A percentile compares a stretch with the other conserved stretches of the same genome.
These are phyloP conservation scores for Onychomys leucogaster DNA, from an alignment of 2,797 vertebrate species.

Conservation along the genomic window DNA sequence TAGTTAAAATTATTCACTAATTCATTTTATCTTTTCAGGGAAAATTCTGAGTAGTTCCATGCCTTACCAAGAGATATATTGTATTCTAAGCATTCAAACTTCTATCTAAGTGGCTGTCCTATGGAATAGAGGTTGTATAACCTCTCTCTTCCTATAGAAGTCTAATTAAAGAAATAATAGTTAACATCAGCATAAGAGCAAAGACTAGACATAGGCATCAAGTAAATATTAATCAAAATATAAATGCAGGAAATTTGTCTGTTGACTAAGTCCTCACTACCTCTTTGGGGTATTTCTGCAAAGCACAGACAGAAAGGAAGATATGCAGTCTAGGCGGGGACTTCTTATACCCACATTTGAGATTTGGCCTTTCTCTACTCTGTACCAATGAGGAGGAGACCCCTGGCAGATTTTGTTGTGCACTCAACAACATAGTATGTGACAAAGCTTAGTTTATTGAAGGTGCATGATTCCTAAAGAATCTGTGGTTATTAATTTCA, in stretches of 20 bases:
- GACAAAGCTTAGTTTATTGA: neutral
- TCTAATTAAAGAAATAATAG: constrained; percentile 21
- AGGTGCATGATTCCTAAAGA: neutral
- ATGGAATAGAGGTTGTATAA: neutral
- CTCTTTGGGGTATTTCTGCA: neutral
- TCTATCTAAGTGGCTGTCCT: neutral
- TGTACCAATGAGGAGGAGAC: neutral
- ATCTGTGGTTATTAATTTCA: neutral
- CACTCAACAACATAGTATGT: neutral
- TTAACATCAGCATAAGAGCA: neutral
- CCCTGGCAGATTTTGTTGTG: neutral
- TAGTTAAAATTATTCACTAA: neutral
- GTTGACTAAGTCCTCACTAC: neutral
- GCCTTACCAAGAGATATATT: neutral
- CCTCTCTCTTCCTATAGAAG: neutral
- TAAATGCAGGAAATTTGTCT: neutral
- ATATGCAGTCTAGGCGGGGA: neutral
- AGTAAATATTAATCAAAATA: constrained; percentile 27
- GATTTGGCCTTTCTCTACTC: neutral
- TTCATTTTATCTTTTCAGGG: neutral
- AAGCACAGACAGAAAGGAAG: neutral
- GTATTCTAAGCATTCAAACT: neutral
- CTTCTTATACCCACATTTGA: neutral
- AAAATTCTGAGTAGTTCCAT: constrained; percentile 5
- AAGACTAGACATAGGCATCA: neutral